phyloP scores from a whole-genome alignment of 2,888 invertebrate genomes.

The Caenorhabditis virilis region DNA sequence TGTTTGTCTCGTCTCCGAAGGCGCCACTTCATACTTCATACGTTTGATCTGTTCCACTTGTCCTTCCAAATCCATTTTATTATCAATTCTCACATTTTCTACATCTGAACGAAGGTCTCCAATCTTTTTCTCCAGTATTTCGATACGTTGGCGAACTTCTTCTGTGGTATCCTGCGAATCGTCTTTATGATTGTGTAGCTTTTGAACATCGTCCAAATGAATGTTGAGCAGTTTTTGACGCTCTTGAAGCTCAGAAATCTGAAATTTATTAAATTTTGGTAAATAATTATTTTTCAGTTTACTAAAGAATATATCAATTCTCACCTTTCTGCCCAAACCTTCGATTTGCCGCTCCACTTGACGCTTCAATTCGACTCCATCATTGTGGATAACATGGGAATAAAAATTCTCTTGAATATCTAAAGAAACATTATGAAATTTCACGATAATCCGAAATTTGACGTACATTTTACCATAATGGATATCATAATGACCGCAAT shows the following conservation, averaged over 20 bases:
- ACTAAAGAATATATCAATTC: too few species aligned
- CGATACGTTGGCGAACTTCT: too few species aligned
- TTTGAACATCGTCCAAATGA: neutral
- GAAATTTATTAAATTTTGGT: too few species aligned
- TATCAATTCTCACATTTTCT: neutral
- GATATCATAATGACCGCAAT: constrained; percentile 3
- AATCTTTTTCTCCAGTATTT: constrained; percentile 2
- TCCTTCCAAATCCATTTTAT: too few species aligned
- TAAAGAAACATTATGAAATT: constrained; percentile 5
- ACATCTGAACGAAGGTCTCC: constrained; percentile 5
- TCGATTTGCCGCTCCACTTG: neutral
- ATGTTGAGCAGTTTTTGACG: too few species aligned
- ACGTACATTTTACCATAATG: constrained; percentile 9
- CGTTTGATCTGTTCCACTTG: too few species aligned
- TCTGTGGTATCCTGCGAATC: too few species aligned
- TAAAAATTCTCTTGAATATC: constrained; percentile 13
- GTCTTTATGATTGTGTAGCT: neutral
- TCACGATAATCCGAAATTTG: neutral
- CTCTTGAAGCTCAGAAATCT: too few species aligned
- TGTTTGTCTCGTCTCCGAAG: neutral
- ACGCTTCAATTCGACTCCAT: neutral
- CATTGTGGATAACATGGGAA: too few species aligned
- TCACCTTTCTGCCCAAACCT: too few species aligned
- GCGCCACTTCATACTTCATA: too few species aligned
- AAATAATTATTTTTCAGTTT: too few species aligned